These are phyloP conservation scores for Spisula solida DNA, from an alignment of 2,888 invertebrate species.

Conservation along the genomic window DNA sequence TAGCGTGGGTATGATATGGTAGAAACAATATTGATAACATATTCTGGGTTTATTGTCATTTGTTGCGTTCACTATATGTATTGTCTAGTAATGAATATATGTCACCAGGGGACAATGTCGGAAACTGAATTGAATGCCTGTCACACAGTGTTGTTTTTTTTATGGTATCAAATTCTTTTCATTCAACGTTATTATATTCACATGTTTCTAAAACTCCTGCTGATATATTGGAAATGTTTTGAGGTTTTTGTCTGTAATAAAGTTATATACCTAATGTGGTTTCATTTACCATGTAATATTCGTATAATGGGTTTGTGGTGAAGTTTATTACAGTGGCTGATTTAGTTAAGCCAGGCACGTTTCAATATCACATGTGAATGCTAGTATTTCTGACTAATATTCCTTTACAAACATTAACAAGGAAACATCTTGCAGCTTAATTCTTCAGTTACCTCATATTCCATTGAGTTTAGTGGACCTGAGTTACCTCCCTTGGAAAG, in stretches of 20 bases:
- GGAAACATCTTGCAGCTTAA: no score
- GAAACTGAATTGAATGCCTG: constrained; percentile 1
- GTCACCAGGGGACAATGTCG: neutral
- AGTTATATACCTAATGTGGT: neutral
- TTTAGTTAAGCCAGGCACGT: neutral
- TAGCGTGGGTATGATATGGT: no score
- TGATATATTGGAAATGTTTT: neutral
- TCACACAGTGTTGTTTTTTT: neutral
- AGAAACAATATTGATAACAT: no score
- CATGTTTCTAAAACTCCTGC: neutral
- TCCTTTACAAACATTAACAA: no score
- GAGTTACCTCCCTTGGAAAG: no score
- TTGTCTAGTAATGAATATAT: no score
- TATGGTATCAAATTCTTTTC: neutral
- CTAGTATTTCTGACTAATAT: no score
- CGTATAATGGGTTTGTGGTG: neutral
- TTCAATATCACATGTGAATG: neutral
- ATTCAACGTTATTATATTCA: neutral
- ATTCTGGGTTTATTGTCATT: no score
- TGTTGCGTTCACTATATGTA: no score
- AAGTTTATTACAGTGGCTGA: neutral
- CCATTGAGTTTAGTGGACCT: no score
- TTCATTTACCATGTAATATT: neutral
- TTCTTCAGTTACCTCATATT: no score
- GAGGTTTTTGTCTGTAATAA: neutral